Evolutionary conservation across 2,888 invertebrate genomes (phyloP).

Genomic region (Cylindroiulus punctatus): DNA sequence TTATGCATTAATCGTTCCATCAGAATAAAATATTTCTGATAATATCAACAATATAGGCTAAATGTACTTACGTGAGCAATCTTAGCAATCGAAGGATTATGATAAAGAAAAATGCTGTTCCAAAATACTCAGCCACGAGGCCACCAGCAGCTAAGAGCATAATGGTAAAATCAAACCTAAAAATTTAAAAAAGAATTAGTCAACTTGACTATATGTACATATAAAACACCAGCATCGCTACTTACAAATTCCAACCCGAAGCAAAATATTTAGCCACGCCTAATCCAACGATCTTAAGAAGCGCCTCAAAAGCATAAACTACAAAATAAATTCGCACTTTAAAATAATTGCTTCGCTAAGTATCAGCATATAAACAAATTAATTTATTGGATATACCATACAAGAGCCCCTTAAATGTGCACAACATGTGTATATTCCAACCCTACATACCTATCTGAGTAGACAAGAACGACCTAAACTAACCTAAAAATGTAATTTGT

Average conservation of each 20-base stretch:
- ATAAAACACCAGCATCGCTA: not conserved
- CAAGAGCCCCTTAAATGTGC: too few relatives aligned
- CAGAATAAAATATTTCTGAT: too few relatives aligned
- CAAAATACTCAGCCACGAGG: conserved; percentile 73
- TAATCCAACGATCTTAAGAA: conserved; percentile 77
- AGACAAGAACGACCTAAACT: too few relatives aligned
- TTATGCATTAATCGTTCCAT: too few relatives aligned
- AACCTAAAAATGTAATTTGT: too few relatives aligned
- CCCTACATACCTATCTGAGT: too few relatives aligned
- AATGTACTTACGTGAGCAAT: conserved; percentile 56
- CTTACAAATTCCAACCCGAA: conserved; percentile 80
- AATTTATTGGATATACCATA: too few relatives aligned
- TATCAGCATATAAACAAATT: too few relatives aligned
- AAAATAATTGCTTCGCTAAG: too few relatives aligned
- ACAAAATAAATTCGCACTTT: conserved; percentile 63
- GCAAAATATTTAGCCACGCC: conserved; percentile 78
- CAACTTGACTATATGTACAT: not conserved
- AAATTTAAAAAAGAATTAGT: not conserved
- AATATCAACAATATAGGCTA: too few relatives aligned
- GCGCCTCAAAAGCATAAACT: conserved; percentile 82
- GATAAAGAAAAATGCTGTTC: conserved; percentile 75
- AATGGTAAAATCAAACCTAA: conserved; percentile 60
- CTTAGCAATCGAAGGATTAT: conserved; percentile 78
- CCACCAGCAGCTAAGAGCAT: conserved; percentile 70
- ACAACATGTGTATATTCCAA: too few relatives aligned